Base-by-base conservation (phyloP, 2,888 invertebrate genomes). In the Hirudinaria manillensis region DNA sequence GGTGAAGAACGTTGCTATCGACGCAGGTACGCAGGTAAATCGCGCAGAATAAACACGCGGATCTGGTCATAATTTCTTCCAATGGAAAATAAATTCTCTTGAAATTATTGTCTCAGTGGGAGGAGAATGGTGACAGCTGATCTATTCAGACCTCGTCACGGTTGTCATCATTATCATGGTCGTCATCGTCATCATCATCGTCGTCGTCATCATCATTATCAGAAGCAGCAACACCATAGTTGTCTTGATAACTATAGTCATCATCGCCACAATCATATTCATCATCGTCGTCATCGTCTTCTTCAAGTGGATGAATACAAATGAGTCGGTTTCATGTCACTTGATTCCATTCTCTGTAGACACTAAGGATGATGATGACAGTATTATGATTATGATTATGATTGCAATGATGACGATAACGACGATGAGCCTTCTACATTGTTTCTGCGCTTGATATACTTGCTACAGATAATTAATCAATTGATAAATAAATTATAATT, bases 101-200 rank as follows among this genome's bases (percentile, higher is more conserved):
- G 45, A 45, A 45, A 36, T 3, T 36, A 36, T 36, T 36, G 36
- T 36, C 36, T 36, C 36, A 36, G n/a, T n/a, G n/a, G 36, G 45
- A 45, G 45, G 45, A 45, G 6, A 7, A 10, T 16, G 1, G 10
- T 10, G 27, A 61, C 24, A 67, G 16, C 67, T 34, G 32, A 32
- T 34, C 67, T 73, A 70, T 74, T 74, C 38, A 71, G 74, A 71
- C 45, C 45, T 45, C 45, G 45, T 45, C 45, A 45, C 45, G 16
- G 13, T 45, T 45, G 45, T 45, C 45, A 45, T 16, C 10, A 45
- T 45, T 16, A 4, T 45, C 45, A 6, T 45, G 13, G 13, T 45
- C 45, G 3, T 76, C 74, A 77, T 77, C 76, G 74, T 76, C 76
- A 76, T 76, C 74, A 76, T 77, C 76, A 53, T 75, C 70, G 29